These are phyloP conservation scores for Heterochromis multidens DNA, from an alignment of 2,113 vertebrate species.

Conservation along the genomic window DNA sequence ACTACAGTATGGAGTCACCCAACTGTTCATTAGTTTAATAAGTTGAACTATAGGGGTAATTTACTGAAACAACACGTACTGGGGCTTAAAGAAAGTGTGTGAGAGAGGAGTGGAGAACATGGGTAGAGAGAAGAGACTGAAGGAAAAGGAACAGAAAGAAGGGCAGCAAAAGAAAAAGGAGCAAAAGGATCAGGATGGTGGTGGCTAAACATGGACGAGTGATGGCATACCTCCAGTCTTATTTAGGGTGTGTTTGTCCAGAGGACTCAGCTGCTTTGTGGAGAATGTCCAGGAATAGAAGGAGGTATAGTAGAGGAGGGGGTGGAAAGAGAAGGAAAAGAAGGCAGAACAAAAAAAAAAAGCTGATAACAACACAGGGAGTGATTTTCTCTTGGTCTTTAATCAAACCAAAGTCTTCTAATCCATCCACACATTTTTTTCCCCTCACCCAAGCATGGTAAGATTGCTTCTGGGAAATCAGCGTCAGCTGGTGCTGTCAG, in stretches of 20 bases:
- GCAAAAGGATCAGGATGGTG: background rate
- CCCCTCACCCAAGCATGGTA: background rate
- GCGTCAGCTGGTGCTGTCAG: conserved; percentile 67
- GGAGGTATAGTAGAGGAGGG: background rate
- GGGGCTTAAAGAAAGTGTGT: background rate
- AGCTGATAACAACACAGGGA: background rate
- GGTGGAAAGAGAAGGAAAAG: background rate
- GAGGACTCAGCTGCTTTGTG: conserved; percentile 57
- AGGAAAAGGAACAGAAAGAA: background rate
- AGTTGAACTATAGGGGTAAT: background rate
- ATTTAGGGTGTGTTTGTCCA: conserved; percentile 70
- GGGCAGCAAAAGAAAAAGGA: background rate
- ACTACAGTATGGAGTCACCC: background rate
- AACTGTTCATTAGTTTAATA: background rate
- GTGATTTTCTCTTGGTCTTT: background rate
- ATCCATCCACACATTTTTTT: background rate
- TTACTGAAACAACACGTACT: background rate
- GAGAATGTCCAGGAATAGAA: conserved; percentile 85
- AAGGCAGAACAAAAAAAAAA: background rate
- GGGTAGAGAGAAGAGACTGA: background rate
- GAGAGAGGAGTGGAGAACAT: background rate
- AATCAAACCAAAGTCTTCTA: background rate
- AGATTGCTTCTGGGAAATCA: background rate
- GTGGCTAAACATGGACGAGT: background rate
- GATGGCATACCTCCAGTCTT: conserved; percentile 54